phyloP scores from a whole-genome alignment of 64 coral and sea anemone genomes.

The Montipora cactus region DNA sequence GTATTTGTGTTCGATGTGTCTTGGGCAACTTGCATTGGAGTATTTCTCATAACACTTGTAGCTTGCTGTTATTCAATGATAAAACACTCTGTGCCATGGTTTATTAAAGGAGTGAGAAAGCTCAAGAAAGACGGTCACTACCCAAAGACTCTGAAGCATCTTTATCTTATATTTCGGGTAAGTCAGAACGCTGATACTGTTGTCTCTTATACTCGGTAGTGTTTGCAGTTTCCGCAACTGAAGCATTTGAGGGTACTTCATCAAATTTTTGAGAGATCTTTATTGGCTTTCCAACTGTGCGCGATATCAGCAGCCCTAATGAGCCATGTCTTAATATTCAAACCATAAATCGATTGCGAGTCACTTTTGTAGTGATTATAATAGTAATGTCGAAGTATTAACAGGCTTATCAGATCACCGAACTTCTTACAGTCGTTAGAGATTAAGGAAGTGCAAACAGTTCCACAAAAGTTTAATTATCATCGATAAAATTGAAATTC shows the following conservation, averaged over 20 bases:
- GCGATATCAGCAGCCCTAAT: background rate
- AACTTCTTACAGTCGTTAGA: too few relatives aligned
- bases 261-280: background rate
- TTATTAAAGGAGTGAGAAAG: constrained; percentile 87
- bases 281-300: background rate
- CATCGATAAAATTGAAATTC: background rate
- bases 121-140: constrained; percentile 93
- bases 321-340: background rate
- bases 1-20: constrained; percentile 85
- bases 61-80: constrained; percentile 90
- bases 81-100: constrained; percentile 88
- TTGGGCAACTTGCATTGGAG: constrained; percentile 91
- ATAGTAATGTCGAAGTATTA: too few relatives aligned
- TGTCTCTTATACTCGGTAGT: background rate
- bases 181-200: constrained; percentile 25
- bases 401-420: too few relatives aligned
- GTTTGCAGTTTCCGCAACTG: constrained; percentile 21
- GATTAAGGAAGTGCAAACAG: constrained; percentile 9
- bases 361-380: background rate
- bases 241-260: background rate
- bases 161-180: constrained; percentile 78
- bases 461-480: background rate
- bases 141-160: constrained; percentile 74
- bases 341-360: too few relatives aligned
- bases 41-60: constrained; percentile 82